Base-by-base conservation (phyloP, 2,888 invertebrate genomes). In the Sinelater perroti region DNA sequence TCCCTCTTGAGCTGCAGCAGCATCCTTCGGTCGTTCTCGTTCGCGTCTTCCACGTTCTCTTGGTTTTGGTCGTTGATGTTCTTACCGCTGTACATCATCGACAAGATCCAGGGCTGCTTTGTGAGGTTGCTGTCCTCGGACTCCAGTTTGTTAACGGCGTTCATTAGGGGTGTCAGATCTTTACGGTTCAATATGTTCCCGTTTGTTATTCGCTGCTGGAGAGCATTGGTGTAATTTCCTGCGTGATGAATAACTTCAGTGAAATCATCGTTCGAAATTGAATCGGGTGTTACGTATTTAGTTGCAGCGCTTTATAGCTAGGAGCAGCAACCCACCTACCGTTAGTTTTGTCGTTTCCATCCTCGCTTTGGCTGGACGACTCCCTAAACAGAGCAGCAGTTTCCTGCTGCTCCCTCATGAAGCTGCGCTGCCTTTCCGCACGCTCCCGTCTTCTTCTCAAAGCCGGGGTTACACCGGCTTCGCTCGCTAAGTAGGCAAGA, bases 381-480 rank as follows among this genome's bases (percentile, higher is more conserved):
- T 78, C 79, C 67, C 80, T 78, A 70, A 82, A 78, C 61, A 80
- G 78, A 62, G 80, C 81, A 47, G 80, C 81, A 58, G 84, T 83
- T 78, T 91, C 91, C 73, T 90, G 85, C 73, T 90, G 93, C 70
- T 93, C 92, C 70, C 87, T 85, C 70, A 92, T 88, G 71, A 93
- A 91, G 72, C 89, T 90, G 51, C 91, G 87, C 73, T 94, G 93
- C 60, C 94, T 83, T 67, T 93, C 92, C 36, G 88, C 92, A 62
- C 94, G 84, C 72, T 93, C 93, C 60, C 93, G 83, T 59, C 94
- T 83, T 68, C 92, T 84, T 69, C 90, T 83, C 61, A 94, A 80
- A 47, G 90, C 91, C 35, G 93, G 89, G 18, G 89, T 93, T 18
- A 93, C 86, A 67, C 92, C 93, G 71, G 87, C 89, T 70, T 86